phyloP scores from a whole-genome alignment of 35 echinoderm and acorn worm genomes.

The Apostichopus parvimensis region DNA sequence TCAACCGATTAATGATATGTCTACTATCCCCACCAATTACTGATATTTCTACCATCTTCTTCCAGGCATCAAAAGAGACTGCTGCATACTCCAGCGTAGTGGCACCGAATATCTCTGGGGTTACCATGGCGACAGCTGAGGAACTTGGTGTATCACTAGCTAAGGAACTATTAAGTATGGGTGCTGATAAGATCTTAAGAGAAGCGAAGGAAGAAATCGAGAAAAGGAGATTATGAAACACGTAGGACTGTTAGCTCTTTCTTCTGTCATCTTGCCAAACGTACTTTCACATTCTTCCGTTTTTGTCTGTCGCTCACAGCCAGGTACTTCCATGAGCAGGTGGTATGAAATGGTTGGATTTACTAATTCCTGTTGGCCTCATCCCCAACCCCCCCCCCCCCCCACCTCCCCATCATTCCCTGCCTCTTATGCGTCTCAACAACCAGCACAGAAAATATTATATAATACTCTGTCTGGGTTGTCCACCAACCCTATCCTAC shows the following conservation, averaged over 20 bases:
- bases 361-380: too few relatives aligned
- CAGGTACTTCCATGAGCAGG: neutral
- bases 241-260: too few relatives aligned
- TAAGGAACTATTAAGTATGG: constrained; percentile 11
- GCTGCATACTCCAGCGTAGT: neutral
- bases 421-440: too few relatives aligned
- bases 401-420: too few relatives aligned
- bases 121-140: neutral
- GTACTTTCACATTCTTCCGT: neutral
- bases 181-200: neutral
- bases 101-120: neutral
- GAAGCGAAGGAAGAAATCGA: constrained; percentile 14
- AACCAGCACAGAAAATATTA: too few relatives aligned
- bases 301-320: neutral
- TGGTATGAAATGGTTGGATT: too few relatives aligned
- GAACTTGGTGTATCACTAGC: neutral
- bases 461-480: too few relatives aligned
- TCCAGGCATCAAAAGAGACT: neutral
- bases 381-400: too few relatives aligned
- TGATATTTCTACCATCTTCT: neutral
- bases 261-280: neutral
- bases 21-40: neutral
- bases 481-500: too few relatives aligned
- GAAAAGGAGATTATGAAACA: neutral
- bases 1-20: neutral